These are phyloP conservation scores for Leptinotarsa haldemani DNA, from an alignment of 2,888 invertebrate genomes.

Conservation along the genomic window DNA sequence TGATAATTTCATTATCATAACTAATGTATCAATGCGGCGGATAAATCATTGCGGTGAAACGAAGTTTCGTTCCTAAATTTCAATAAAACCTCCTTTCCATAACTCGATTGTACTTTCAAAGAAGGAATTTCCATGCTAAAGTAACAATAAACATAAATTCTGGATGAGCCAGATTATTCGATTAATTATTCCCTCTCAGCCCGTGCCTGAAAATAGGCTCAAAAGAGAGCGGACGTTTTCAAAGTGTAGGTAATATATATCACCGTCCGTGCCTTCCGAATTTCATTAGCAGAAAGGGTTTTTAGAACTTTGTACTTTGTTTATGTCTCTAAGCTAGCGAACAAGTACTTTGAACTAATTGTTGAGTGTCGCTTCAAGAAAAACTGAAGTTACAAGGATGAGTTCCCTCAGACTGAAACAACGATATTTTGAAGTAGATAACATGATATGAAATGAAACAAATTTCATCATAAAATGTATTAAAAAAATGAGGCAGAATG, in stretches of 20 bases:
- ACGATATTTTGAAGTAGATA: too few relatives aligned
- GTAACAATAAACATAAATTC: slow-evolving; percentile 40
- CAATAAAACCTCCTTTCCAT: slow-evolving; percentile 35
- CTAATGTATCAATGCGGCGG: slow-evolving; percentile 7
- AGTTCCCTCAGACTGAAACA: too few relatives aligned
- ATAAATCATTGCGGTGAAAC: slow-evolving; percentile 30
- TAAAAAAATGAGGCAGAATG: too few relatives aligned
- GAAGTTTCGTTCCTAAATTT: slow-evolving; percentile 35
- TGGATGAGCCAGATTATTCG: slow-evolving; percentile 32
- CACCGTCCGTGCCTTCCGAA: slow-evolving; percentile 9
- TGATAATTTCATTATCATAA: slow-evolving; percentile 10
- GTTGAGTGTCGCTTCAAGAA: not conserved
- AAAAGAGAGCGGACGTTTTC: slow-evolving; percentile 13
- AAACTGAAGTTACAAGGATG: not conserved
- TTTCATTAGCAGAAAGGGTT: slow-evolving; percentile 17
- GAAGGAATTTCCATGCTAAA: slow-evolving; percentile 31
- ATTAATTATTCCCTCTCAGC: slow-evolving; percentile 29
- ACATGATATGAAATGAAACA: too few relatives aligned
- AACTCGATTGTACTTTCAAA: slow-evolving; percentile 36
- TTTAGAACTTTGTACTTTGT: slow-evolving; percentile 14
- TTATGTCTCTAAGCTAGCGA: slow-evolving; percentile 11
- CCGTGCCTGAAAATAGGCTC: slow-evolving; percentile 22
- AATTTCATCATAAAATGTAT: too few relatives aligned
- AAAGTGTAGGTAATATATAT: slow-evolving; percentile 9
- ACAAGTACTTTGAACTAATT: slow-evolving; percentile 7